These are phyloP conservation scores for Protodeltote pygarga DNA, from an alignment of 2,888 invertebrate species.

Conservation along the genomic window DNA sequence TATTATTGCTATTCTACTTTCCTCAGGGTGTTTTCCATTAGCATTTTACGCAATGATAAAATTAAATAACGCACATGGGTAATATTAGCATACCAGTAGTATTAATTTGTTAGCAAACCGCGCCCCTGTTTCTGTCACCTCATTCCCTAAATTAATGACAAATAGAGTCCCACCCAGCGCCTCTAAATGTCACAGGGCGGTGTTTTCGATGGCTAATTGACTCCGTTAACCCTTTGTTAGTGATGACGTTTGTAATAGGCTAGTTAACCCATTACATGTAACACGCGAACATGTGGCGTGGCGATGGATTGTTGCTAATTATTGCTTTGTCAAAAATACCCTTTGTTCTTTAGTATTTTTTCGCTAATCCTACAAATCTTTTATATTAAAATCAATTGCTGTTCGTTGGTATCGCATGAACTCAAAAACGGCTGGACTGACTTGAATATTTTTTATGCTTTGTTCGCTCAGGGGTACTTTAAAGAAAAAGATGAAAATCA, in stretches of 20 bases:
- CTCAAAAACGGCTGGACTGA: too few species aligned
- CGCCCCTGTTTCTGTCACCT: conserved; percentile 82
- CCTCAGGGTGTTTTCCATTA: too few species aligned
- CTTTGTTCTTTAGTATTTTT: conserved; percentile 18
- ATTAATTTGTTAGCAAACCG: conserved; percentile 79
- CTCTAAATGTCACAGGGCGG: conserved; percentile 75
- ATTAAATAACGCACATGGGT: too few species aligned
- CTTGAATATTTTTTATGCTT: too few species aligned
- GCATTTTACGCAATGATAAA: too few species aligned
- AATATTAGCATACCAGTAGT: conserved; percentile 51
- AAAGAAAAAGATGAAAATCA: too few species aligned
- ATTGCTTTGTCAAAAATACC: conserved; percentile 35
- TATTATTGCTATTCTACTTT: too few species aligned
- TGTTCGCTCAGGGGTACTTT: too few species aligned
- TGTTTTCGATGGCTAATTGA: conserved; percentile 83
- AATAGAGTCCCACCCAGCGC: conserved; percentile 73
- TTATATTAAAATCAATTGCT: too few species aligned
- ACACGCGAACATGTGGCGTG: conserved; percentile 50
- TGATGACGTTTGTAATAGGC: conserved; percentile 58
- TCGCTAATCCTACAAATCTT: too few species aligned
- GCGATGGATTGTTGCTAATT: conserved; percentile 42
- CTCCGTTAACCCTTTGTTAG: conserved; percentile 78
- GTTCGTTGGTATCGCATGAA: too few species aligned
- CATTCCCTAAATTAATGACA: conserved; percentile 85
- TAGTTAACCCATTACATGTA: conserved; percentile 69